Evolutionary conservation across 2,797 vertebrate genomes (phyloP).

Genomic region (Sebastes vulpes): DNA sequence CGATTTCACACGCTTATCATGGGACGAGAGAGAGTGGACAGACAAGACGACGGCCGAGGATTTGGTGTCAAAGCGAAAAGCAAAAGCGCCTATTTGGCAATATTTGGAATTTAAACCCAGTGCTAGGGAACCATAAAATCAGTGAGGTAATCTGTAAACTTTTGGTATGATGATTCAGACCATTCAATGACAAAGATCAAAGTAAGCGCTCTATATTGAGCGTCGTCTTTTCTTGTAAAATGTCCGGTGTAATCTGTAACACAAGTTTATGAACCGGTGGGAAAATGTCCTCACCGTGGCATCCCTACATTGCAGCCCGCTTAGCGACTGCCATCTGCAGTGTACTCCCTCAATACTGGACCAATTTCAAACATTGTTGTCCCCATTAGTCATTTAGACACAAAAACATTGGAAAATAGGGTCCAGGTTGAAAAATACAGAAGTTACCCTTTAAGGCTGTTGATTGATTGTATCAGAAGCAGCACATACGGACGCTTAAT

Average conservation of each 20-base stretch:
- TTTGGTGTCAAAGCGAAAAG: neutral
- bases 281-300: no score
- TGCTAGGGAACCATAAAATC: neutral
- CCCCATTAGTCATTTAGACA: neutral
- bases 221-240: neutral
- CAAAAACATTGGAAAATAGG: neutral
- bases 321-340: neutral
- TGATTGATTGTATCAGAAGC: neutral
- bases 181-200: neutral
- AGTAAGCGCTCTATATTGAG: neutral
- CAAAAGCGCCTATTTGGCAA: neutral
- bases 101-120: fast-evolving
- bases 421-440: neutral
- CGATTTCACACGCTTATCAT: neutral
- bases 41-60: neutral
- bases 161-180: no score
- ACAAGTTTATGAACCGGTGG: neutral
- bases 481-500: neutral
- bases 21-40: neutral
- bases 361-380: neutral
- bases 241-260: neutral
- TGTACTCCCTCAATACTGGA: neutral
- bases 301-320: neutral
- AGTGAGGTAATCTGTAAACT: neutral
- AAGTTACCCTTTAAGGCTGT: neutral